A percentile compares a stretch with the other conserved stretches of the same genome.
phyloP scores from a whole-genome alignment of 2,888 invertebrate species.

The Serrognathus titanus region DNA sequence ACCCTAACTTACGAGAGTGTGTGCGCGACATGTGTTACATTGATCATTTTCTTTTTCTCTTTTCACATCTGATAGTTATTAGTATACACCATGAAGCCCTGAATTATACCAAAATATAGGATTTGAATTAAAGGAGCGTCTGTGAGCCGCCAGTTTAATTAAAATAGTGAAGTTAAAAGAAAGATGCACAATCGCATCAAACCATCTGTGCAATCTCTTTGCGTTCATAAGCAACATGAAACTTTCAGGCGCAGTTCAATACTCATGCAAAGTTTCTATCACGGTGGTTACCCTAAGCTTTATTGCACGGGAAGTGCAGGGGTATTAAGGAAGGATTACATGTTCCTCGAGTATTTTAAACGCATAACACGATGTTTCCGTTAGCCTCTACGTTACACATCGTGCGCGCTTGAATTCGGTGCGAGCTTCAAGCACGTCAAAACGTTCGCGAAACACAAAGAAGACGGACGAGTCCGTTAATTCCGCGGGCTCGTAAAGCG shows the following conservation, averaged over 20 bases:
- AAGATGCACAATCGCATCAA: too few relatives aligned
- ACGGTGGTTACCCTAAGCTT: constrained; percentile 32
- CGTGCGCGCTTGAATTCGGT: not conserved
- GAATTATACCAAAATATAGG: too few relatives aligned
- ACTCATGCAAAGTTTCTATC: constrained; percentile 18
- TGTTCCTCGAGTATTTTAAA: constrained; percentile 18
- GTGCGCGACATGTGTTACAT: too few relatives aligned
- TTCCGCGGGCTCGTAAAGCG: not conserved
- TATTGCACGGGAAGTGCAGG: constrained; percentile 40
- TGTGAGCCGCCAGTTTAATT: too few relatives aligned
- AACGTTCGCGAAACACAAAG: not conserved
- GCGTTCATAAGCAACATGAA: constrained; percentile 16
- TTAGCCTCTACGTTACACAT: constrained; percentile 7
- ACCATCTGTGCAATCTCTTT: not conserved
- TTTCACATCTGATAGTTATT: too few relatives aligned
- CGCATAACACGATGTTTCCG: constrained; percentile 22
- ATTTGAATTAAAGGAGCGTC: too few relatives aligned
- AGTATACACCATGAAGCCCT: too few relatives aligned
- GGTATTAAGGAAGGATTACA: constrained; percentile 37
- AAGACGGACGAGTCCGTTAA: not conserved
- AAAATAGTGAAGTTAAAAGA: too few relatives aligned
- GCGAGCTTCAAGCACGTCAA: too few relatives aligned
- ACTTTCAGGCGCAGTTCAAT: constrained; percentile 19
- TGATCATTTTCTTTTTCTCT: too few relatives aligned
- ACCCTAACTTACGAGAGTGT: too few relatives aligned